Percentiles rank a stretch among this genome's conserved stretches.
These are phyloP conservation scores for Nemotelus nigrinus DNA, from an alignment of 2,888 invertebrate species.

Conservation along the genomic window DNA sequence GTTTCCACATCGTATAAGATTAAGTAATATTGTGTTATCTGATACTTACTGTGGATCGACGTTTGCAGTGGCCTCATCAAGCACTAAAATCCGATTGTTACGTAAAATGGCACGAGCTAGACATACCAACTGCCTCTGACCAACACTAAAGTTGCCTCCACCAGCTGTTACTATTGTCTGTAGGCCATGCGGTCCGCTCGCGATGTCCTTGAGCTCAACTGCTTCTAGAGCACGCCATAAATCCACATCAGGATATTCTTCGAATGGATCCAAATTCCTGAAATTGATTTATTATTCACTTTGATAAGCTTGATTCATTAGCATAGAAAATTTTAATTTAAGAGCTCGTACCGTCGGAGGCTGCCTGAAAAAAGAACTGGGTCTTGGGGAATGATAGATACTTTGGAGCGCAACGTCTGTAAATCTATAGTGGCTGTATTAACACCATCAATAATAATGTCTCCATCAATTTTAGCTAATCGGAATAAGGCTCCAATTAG, in stretches of 20 bases:
- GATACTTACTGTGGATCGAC: constrained; percentile 67
- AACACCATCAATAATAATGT: constrained; percentile 75
- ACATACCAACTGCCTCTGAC: constrained; percentile 78
- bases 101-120: constrained; percentile 83
- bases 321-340: too few relatives aligned
- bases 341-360: constrained; percentile 60
- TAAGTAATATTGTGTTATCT: background rate
- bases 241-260: constrained; percentile 73
- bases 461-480: constrained; percentile 73
- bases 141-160: constrained; percentile 72
- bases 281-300: constrained; percentile 57
- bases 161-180: constrained; percentile 68
- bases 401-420: constrained; percentile 69
- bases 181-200: constrained; percentile 66
- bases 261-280: constrained; percentile 81
- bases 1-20: background rate
- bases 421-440: constrained; percentile 70
- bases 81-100: constrained; percentile 79
- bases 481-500: constrained; percentile 70
- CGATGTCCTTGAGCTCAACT: constrained; percentile 71
- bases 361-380: constrained; percentile 67
- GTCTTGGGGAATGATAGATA: constrained; percentile 73
- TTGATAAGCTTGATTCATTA: constrained; percentile 5
- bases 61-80: constrained; percentile 75
- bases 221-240: constrained; percentile 79